Conservation (phyloP, 2,113 vertebrate species). For the Paratilapia polleni region DNA sequence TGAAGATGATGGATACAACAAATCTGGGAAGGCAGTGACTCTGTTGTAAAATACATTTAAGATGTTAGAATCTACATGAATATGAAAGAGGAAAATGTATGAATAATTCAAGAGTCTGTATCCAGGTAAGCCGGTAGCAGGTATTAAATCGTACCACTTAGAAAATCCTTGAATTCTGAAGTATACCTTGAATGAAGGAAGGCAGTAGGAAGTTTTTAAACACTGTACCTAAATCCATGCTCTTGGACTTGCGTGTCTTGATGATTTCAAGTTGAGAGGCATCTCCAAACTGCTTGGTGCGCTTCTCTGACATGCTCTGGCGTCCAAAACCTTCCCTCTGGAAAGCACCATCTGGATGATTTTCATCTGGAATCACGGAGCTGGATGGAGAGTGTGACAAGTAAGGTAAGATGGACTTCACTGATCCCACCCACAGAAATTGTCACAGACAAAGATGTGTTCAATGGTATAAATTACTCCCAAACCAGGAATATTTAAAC, state of each 20-base stretch:
- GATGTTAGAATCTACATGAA: neutral
- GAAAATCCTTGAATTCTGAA: neutral
- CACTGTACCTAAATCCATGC: slow-evolving; percentile 97
- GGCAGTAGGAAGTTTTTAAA: neutral
- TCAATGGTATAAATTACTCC: neutral
- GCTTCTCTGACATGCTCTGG: slow-evolving; percentile 99
- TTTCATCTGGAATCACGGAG: slow-evolving; percentile 85
- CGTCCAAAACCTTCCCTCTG: slow-evolving; percentile 97
- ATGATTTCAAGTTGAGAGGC: slow-evolving; percentile 93
- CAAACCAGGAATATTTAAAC: neutral
- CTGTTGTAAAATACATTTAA: neutral
- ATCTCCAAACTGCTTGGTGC: slow-evolving; percentile 97
- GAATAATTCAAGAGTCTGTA: neutral
- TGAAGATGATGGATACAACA: neutral
- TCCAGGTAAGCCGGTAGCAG: neutral
- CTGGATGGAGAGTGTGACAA: slow-evolving; percentile 64
- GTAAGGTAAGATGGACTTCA: neutral
- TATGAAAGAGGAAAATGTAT: neutral
- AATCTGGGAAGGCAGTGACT: neutral
- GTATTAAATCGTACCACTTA: neutral
- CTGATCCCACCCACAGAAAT: neutral
- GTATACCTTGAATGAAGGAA: neutral
- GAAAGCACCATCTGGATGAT: slow-evolving; percentile 86
- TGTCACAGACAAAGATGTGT: neutral
- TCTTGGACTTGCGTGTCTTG: slow-evolving; percentile 99